phyloP scores from a whole-genome alignment of 2,113 vertebrate species.

The western clawed frog (Xenopus tropicalis) region UCB_Xtro_10.0 CM004444.2:4573501-4574000 shows the following conservation, averaged over 20 bases:
- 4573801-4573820: not conserved
- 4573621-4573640: no score
- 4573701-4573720: not conserved
- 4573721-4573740: not conserved
- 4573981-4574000: conserved; percentile 9
- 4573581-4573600: no score
- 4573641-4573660: no score
- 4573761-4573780: conserved; percentile 38
- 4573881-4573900: conserved; percentile 24
- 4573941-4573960: not conserved
- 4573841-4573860: not conserved
- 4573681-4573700: not conserved
- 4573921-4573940: conserved; percentile 8
- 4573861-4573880: conserved; percentile 1
- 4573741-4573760: conserved; percentile 1
- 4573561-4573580: no score
- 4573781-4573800: not conserved
- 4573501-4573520: no score
- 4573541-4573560: no score
- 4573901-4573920: not conserved
- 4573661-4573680: not conserved
- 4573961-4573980: conserved; percentile 32
- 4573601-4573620: no score
- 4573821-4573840: not conserved
- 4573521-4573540: no score